Percentiles rank a stretch among this genome's conserved stretches.
These are phyloP conservation scores for Cyclopterus lumpus DNA, from an alignment of 2,797 vertebrate genomes.

Conservation along the genomic window DNA sequence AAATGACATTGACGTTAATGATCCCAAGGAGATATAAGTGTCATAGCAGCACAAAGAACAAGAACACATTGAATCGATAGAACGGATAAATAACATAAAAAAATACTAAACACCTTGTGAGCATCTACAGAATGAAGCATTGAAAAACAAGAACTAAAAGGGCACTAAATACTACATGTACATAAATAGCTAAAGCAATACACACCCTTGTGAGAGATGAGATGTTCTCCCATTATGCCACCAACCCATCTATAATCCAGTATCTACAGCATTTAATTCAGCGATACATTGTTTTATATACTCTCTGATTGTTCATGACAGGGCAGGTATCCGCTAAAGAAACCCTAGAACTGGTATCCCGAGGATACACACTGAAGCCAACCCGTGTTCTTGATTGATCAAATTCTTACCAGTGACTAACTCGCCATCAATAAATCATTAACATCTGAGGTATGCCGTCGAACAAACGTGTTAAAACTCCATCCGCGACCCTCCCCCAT, in stretches of 20 bases:
- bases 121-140: not conserved
- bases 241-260: not conserved
- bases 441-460: conserved; percentile 14
- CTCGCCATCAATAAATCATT: conserved; percentile 22
- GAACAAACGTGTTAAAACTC: conserved; percentile 2
- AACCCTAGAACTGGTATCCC: not conserved
- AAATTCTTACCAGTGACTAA: not conserved
- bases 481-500: not conserved
- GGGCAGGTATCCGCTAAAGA: not conserved
- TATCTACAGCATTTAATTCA: not conserved
- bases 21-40: too few relatives aligned
- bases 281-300: not conserved
- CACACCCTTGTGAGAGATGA: not conserved
- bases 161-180: not conserved
- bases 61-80: not conserved
- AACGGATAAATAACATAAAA: not conserved
- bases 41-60: not conserved
- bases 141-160: not conserved
- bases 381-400: not conserved
- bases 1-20: not conserved
- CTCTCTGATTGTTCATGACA: not conserved
- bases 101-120: not conserved
- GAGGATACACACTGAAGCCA: too few relatives aligned
- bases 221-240: not conserved
- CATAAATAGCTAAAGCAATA: not conserved